Percentiles rank a stretch among this genome's conserved stretches.
phyloP scores from a whole-genome alignment of 2,797 vertebrate genomes.

The Cyclura pinguis region DNA sequence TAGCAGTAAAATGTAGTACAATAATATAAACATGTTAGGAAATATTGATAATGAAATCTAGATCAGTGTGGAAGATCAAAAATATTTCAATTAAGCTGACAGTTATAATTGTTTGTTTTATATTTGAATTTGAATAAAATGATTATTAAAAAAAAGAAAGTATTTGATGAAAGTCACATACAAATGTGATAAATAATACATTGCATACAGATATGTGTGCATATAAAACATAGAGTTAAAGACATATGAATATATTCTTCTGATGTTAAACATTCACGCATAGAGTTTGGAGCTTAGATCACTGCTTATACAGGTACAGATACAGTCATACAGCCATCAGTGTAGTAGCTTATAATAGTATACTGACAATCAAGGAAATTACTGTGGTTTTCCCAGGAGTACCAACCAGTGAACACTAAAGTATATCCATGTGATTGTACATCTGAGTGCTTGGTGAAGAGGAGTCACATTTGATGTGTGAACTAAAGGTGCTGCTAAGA shows the following conservation, averaged over 20 bases:
- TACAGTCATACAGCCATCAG: too few species aligned
- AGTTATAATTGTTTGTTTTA: too few species aligned
- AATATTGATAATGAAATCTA: too few species aligned
- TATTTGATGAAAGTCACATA: neutral
- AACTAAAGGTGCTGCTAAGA: neutral
- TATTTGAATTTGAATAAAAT: too few species aligned
- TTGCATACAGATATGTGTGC: neutral
- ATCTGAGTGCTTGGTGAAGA: neutral
- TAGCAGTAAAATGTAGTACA: too few species aligned
- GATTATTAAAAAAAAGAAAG: too few species aligned
- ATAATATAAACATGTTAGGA: too few species aligned
- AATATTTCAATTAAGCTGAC: too few species aligned
- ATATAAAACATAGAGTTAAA: neutral
- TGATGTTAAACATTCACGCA: neutral
- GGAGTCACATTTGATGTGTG: neutral
- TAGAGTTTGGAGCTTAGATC: neutral
- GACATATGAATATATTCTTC: neutral
- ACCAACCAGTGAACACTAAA: neutral
- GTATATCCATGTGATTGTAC: neutral
- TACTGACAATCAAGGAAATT: neutral
- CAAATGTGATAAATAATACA: neutral
- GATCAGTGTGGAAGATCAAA: too few species aligned
- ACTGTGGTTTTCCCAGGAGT: too few species aligned
- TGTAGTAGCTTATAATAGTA: neutral
- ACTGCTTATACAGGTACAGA: neutral